A percentile compares a stretch with the other conserved stretches of the same genome.
Evolutionary conservation across 2,113 vertebrate species (phyloP).

Genomic region (Bagarius yarrelli): DNA sequence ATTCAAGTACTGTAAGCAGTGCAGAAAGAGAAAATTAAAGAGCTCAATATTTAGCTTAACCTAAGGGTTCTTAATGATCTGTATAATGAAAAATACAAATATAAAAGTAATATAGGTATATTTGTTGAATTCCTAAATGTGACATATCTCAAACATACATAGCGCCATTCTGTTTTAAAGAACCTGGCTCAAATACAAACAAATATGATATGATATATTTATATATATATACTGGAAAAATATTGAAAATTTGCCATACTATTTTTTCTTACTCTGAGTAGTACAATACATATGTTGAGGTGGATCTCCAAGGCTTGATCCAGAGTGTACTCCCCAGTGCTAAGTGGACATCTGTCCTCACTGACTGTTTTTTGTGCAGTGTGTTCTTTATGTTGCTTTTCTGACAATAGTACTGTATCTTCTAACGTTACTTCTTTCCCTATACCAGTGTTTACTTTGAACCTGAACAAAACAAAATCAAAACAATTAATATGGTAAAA

Average conservation of each 20-base stretch:
- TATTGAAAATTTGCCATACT: neutral
- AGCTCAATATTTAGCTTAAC: too few relatives aligned
- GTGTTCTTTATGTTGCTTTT: conserved; percentile 43
- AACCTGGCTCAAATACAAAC: neutral
- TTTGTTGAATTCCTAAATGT: neutral
- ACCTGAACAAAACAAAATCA: conserved; percentile 58
- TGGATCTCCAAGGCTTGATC: conserved; percentile 80
- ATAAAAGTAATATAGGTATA: neutral
- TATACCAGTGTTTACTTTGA: conserved; percentile 64
- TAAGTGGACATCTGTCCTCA: conserved; percentile 62
- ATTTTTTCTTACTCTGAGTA: conserved; percentile 74
- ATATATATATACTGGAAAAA: neutral
- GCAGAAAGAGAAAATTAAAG: too few relatives aligned
- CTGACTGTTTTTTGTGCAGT: conserved; percentile 19
- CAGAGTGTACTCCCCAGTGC: conserved; percentile 77
- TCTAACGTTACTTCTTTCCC: conserved; percentile 59
- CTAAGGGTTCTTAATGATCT: too few relatives aligned
- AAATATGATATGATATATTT: too few relatives aligned
- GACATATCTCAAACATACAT: neutral
- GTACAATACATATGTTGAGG: conserved; percentile 79
- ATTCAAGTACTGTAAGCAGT: too few relatives aligned
- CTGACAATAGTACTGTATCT: conserved; percentile 55
- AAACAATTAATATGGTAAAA: neutral
- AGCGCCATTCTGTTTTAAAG: neutral
- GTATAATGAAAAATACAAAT: neutral